phyloP scores from a whole-genome alignment of 2,113 vertebrate species.

The Cairina moschata region DNA sequence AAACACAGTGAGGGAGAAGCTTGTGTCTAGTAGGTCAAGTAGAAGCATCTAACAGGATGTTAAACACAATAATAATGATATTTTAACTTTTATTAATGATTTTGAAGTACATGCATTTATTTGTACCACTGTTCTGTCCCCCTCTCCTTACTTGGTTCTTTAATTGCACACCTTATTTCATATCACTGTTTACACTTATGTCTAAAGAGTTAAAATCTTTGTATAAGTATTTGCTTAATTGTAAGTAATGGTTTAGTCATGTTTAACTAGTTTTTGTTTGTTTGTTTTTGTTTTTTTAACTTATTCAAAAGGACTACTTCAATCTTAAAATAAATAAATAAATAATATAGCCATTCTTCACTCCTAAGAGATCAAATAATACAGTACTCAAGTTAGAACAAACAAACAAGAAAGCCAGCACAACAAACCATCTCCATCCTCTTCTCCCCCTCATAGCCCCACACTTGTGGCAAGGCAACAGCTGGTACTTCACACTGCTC shows the following conservation, averaged over 20 bases:
- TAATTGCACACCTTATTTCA: not conserved
- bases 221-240: not conserved
- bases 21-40: not conserved
- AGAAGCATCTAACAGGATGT: not conserved
- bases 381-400: not conserved
- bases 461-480: not conserved
- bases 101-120: not conserved
- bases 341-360: not conserved
- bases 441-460: not conserved
- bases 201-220: not conserved
- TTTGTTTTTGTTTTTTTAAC: not conserved
- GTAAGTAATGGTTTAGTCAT: not conserved
- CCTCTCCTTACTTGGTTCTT: not conserved
- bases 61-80: not conserved
- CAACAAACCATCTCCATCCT: not conserved
- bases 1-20: not conserved
- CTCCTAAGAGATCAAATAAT: not conserved
- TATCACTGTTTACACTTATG: not conserved
- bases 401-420: not conserved
- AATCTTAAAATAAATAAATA: not conserved
- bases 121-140: not conserved
- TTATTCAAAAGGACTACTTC: not conserved
- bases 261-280: not conserved
- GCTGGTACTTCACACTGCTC: not conserved
- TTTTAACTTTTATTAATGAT: not conserved